Evolutionary conservation across 2,797 vertebrate genomes (phyloP).

Genomic region (Melanotaenia parkinsoni): DNA sequence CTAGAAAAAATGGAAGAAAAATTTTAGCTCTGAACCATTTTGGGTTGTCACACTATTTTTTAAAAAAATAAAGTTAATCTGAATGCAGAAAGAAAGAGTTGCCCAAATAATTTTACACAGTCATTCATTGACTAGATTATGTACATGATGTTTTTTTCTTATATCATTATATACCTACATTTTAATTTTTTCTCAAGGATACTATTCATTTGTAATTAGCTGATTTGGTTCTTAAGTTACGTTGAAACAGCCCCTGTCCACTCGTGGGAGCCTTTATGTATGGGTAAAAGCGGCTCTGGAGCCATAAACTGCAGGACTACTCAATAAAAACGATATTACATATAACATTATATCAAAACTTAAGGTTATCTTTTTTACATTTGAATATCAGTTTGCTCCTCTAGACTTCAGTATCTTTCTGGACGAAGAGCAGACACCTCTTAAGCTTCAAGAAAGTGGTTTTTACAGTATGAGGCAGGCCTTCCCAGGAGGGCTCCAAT

Average conservation of each 20-base stretch:
- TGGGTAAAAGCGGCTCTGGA: not conserved
- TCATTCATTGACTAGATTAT: not conserved
- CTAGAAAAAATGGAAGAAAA: not conserved
- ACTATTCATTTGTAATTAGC: too few relatives aligned
- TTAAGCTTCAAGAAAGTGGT: not conserved
- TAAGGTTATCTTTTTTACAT: not conserved
- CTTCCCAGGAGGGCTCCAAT: not conserved
- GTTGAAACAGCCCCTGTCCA: constrained; percentile 27
- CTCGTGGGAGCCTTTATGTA: constrained; percentile 53
- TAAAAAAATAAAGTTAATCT: not conserved
- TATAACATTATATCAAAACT: not conserved
- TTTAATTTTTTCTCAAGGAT: too few relatives aligned
- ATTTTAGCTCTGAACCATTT: not conserved
- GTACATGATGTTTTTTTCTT: too few relatives aligned
- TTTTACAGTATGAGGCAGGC: too few relatives aligned
- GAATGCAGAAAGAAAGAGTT: not conserved
- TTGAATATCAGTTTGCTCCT: not conserved
- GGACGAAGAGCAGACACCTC: not conserved
- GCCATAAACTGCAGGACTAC: not conserved
- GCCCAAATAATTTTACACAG: not conserved
- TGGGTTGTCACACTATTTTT: not conserved
- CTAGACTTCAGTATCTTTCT: not conserved
- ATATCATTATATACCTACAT: too few relatives aligned
- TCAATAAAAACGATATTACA: not conserved
- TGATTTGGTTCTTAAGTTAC: not conserved